Conservation (phyloP, 2,797 vertebrate species). For the Amblyraja radiata region DNA sequence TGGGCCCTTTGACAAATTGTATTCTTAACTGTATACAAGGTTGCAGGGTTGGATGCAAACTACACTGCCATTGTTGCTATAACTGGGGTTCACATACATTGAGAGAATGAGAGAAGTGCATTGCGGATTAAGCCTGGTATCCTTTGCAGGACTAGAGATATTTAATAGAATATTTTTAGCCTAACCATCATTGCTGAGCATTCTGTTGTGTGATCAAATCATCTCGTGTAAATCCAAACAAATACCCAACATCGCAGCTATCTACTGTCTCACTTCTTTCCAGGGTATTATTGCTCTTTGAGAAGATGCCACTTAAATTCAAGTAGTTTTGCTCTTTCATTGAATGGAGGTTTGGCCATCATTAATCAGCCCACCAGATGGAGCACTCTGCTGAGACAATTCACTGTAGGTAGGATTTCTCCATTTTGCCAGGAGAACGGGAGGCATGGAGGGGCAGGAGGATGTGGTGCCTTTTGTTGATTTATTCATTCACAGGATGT, state of each 20-base stretch:
- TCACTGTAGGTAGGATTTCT: neutral
- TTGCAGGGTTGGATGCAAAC: neutral
- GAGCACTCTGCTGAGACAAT: neutral
- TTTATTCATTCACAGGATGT: too few species aligned
- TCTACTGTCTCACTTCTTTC: neutral
- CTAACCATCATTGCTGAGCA: neutral
- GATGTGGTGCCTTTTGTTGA: too few species aligned
- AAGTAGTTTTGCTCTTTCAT: neutral
- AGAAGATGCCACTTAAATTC: neutral
- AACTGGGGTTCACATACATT: neutral
- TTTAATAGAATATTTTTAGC: neutral
- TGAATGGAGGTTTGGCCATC: neutral
- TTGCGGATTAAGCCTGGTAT: neutral
- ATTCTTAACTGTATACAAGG: neutral
- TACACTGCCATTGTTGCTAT: neutral
- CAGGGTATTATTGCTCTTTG: neutral
- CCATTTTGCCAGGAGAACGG: neutral
- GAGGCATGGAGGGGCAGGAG: neutral
- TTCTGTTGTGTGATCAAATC: neutral
- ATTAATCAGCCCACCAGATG: slow-evolving; percentile 19
- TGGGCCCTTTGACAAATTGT: neutral
- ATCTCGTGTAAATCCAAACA: neutral
- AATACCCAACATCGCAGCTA: neutral
- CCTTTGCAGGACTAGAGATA: neutral
- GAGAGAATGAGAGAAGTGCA: too few species aligned